These are phyloP conservation scores for Drosophila sproati DNA, from an alignment of 1,140 invertebrate species.

Conservation along the genomic window DNA sequence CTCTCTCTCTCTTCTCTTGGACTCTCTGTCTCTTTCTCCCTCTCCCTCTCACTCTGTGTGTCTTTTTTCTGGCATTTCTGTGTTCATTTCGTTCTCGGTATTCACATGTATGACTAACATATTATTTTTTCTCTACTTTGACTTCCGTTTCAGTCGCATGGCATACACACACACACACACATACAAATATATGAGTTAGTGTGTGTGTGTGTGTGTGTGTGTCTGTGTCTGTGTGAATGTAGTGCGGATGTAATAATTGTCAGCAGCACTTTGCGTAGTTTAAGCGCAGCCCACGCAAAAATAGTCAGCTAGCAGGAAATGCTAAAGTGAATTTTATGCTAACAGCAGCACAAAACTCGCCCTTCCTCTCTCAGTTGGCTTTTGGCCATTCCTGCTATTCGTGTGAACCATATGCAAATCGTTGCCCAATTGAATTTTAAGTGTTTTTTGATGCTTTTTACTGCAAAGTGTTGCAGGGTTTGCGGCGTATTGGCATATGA, in stretches of 20 bases:
- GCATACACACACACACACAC: conserved; percentile 26
- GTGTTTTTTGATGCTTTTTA: conserved; percentile 39
- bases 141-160: conserved; percentile 51
- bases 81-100: neutral
- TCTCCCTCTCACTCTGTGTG: neutral
- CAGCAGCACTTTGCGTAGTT: conserved; percentile 77
- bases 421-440: conserved; percentile 50
- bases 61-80: neutral
- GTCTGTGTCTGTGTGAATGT: conserved; percentile 46
- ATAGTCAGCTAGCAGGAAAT: conserved; percentile 66
- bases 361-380: neutral
- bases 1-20: conserved; percentile 28
- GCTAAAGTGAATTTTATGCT: conserved; percentile 76
- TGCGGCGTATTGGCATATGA: conserved; percentile 35
- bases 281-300: conserved; percentile 66
- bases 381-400: conserved; percentile 9
- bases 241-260: conserved; percentile 81
- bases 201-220: conserved; percentile 17
- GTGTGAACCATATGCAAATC: conserved; percentile 38
- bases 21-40: neutral
- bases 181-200: conserved; percentile 7
- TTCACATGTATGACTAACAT: conserved; percentile 39
- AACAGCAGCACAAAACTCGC: conserved; percentile 33
- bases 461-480: conserved; percentile 22
- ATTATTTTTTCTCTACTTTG: conserved; percentile 54